Base-by-base conservation (phyloP, 2,797 vertebrate genomes). In the Hylomyscus alleni region DNA sequence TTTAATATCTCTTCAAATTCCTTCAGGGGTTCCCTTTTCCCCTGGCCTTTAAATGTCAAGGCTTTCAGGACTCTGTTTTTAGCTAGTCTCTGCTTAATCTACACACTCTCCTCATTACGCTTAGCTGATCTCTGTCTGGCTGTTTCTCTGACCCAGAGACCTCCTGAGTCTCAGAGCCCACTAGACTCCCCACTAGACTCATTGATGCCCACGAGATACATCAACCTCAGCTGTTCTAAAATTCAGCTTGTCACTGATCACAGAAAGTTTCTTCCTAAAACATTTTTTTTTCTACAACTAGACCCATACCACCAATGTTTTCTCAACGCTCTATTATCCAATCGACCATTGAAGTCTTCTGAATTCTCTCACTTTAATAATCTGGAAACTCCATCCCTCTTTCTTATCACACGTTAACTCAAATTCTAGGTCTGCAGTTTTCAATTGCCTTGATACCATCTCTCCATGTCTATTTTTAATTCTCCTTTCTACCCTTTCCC, bases 11-110 rank as follows among this genome's bases (percentile, higher is more conserved):
- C 75, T 56, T 83, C 76, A 50, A 73, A 83, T 91, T 90, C 84
- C 62, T 95, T 87, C 40, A 82, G 77, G 88, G 88, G 56, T 37
- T 94, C 37, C 87, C 84, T 92, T 69, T 94, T 81, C 88, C 89
- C n/a, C 44, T 94, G 80, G 80, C 84, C 88, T 97, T 91, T 92
- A 95, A 95, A 96, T 90, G 96, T 87, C 94, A 95, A 97, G 88
- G 54, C 93, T 92, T 87, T 76, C 82, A 90, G 73, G 94, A 56
- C 89, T 95, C 92, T 95, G 88, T 69, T 90, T 96, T 90, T 90
- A 96, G 91, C 81, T 75, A 82, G 17, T 78, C 54, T 97, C 83
- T 88, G 50, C 80, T 91, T 86, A 89, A 76, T 83, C 52, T 15
- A 91, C 13, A 91, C 29, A 77, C 54, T 20, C 44, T 60, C 69